Evolutionary conservation across 2,113 vertebrate genomes (phyloP), one percentile per base, ranked within the genome.

Genomic region (Notothenia rossii): DNA sequence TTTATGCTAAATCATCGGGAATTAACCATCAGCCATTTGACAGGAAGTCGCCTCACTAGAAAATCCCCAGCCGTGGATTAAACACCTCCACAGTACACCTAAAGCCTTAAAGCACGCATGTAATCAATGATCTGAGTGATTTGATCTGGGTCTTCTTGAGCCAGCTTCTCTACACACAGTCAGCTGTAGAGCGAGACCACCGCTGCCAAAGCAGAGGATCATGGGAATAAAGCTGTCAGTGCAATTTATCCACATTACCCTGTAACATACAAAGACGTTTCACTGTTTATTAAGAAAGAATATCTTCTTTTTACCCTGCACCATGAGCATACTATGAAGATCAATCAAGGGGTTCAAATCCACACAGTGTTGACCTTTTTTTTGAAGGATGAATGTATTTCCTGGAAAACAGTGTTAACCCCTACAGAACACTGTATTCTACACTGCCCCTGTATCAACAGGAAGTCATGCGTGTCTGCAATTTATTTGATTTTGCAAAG

Each of bases 1-100:
- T 86, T 89, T 88, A 81, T 91, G 85, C 81, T 71, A 79, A 71
- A 81, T 90, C 86, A 86, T 77, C n/a, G 48, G 10, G 22, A 86
- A 88, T 85, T 68, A 84, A 78, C 50, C 65, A 51, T 33, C 75
- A 74, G 53, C 51, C 72, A 13, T 79, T 78, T 81, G 58, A 86
- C 29, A 29, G 68, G 59, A 75, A 66, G 62, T 54, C 9, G 59
- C 48, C 33, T 8, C 60, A 6, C 55, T 59, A 40, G 70, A 66
- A 73, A 86, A 82, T 43, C 55, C 50, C 48, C 40, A 15, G 64
- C 77, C 75, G 18, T 3, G 4, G 29, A 48, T 83, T 80, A 14
- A 75, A 79, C 63, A 58, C 40, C 53, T 22, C 12, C 20, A 50
- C 25, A 45, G 64, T 48, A 18, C 11, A 20, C 55, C 54, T 61